Conservation (phyloP, 2,113 vertebrate genomes). For the Chamaetylas fuelleborni region DNA sequence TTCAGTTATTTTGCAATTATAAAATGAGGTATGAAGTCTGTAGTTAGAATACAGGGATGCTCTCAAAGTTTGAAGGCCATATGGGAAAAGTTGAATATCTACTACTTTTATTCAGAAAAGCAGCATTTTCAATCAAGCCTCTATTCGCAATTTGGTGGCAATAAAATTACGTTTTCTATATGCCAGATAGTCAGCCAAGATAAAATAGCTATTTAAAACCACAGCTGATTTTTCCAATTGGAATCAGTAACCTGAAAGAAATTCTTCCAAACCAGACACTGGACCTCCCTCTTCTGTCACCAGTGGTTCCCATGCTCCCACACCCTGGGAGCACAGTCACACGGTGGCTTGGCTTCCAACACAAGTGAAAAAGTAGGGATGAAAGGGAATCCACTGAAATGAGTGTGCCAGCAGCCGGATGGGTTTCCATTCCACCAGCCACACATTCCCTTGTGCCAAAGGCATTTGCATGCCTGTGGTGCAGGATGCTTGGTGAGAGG, state of each 20-base stretch:
- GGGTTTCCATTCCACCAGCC: not conserved
- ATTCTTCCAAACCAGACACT: not conserved
- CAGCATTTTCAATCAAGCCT: not conserved
- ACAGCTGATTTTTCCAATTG: not conserved
- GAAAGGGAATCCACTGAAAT: constrained; percentile 13
- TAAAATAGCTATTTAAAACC: not conserved
- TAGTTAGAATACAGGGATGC: not conserved
- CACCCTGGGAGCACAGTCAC: not conserved
- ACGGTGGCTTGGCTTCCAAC: constrained; percentile 12
- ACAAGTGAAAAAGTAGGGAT: not conserved
- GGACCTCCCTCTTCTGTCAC: not conserved
- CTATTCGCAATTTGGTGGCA: not conserved
- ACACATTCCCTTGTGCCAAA: constrained; percentile 40
- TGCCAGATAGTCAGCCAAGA: not conserved
- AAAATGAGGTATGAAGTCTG: not conserved
- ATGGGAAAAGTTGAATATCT: not conserved
- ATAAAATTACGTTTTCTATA: not conserved
- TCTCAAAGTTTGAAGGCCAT: not conserved
- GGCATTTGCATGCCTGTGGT: constrained; percentile 23
- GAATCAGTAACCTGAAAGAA: not conserved
- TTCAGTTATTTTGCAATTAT: not conserved
- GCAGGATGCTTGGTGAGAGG: not conserved
- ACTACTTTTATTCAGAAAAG: not conserved
- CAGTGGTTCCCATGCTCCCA: constrained; percentile 29
- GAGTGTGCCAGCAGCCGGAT: constrained; percentile 47